Evolutionary conservation across 2,888 invertebrate species (phyloP), one percentile per base, ranked within the genome.

Genomic region (Leucozona laternaria): DNA sequence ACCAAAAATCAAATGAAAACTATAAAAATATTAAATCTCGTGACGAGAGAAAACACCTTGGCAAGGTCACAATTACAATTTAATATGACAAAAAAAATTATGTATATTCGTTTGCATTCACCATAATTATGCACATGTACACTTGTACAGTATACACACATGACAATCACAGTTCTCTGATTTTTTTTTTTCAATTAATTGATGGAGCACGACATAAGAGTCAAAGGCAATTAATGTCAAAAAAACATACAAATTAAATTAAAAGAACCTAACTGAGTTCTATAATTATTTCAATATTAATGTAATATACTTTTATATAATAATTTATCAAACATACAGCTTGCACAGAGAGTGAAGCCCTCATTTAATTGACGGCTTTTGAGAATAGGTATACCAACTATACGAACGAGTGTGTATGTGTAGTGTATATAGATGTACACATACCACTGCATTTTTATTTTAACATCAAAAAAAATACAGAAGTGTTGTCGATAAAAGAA

Each of bases 171-270:
- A 22, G 13, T 66, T 34, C 20, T 48, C 48, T 10, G 4, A 31
- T 5, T 11, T 50, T n/a, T 50, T 13, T 68, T 37, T 68, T 53
- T 7, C 37, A 66, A 72, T 72, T 82, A 82, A 82, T 82, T 82
- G 78, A 72, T 64, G 77, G 77, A 78, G 77, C 82, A 82, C 82
- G 77, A 82, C 78, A 72, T 43, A 77, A 72, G 43, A 82, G 77
- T 82, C 77, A 82, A 68, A 58, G 66, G 77, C 64, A 81, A 81
- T 81, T 81, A 81, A 81, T 81, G 81, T 81, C 81, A 81, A 37
- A 81, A 43, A 45, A 50, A 43, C 34, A 40, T 17, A 75, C n/a
- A 43, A 31, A 64, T 17, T 43, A 40, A 64, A 72, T 20, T 48
- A 11, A 34, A 34, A 55, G 28, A 55, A 55, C 15, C 31, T 28